phyloP scores from a whole-genome alignment of 1,140 invertebrate species.

The Eulimnadia texana region DNA sequence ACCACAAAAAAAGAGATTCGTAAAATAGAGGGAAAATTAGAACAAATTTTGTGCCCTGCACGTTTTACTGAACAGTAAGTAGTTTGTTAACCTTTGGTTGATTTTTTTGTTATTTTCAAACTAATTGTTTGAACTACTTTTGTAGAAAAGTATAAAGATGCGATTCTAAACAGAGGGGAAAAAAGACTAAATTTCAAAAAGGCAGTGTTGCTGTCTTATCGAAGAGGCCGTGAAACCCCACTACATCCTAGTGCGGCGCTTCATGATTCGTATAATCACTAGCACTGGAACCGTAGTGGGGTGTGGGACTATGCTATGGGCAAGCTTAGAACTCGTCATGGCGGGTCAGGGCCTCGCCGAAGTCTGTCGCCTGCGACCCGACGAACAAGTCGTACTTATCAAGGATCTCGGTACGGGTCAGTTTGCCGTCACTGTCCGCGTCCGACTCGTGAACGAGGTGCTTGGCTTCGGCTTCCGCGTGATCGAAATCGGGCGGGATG shows the following conservation, averaged over 20 bases:
- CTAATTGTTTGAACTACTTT: no score
- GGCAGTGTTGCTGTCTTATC: no score
- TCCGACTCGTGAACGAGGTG: constrained; percentile 95
- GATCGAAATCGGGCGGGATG: constrained; percentile 88
- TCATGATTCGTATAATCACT: no score
- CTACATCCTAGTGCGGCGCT: no score
- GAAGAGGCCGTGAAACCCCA: no score
- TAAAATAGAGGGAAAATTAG: no score
- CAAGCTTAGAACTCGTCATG: constrained; percentile 79
- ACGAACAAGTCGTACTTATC: constrained; percentile 96
- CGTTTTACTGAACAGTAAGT: no score
- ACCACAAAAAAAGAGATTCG: neutral
- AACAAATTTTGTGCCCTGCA: constrained; percentile 68
- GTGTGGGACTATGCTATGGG: neutral
- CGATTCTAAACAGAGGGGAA: no score
- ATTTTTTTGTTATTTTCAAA: constrained; percentile 16
- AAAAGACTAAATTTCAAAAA: no score
- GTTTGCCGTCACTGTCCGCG: constrained; percentile 68
- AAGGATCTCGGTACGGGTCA: constrained; percentile 83
- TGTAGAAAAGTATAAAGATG: constrained; percentile 4
- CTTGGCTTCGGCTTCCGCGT: constrained; percentile 84
- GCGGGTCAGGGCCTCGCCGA: constrained; percentile 82
- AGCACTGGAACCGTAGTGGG: no score
- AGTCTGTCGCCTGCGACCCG: constrained; percentile 95
- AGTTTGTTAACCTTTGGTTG: no score